Percentiles rank a stretch among this genome's conserved stretches.
Evolutionary conservation across 2,797 vertebrate species (phyloP).

Genomic region (Vespertilio murinus): DNA sequence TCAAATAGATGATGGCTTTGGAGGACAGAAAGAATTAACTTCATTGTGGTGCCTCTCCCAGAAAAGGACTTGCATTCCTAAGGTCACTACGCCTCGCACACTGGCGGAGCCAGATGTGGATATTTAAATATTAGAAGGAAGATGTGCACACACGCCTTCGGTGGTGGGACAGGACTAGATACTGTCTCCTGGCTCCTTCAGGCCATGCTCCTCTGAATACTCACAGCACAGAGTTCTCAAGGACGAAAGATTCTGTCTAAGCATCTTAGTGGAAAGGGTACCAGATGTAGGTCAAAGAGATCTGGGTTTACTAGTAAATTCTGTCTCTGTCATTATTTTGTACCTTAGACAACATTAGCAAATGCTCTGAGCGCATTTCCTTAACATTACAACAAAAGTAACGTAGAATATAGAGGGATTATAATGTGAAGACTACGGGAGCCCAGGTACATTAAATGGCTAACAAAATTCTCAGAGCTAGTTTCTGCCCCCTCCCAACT

Average conservation of each 20-base stretch:
- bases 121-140: neutral
- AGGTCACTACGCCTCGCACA: neutral
- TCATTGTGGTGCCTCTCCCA: neutral
- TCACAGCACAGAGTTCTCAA: neutral
- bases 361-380: slow-evolving; percentile 1
- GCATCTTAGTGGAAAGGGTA: neutral
- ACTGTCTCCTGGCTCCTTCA: neutral
- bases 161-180: neutral
- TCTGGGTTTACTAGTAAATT: neutral
- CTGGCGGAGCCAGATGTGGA: neutral
- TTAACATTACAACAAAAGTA: neutral
- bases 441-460: neutral
- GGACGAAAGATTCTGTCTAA: neutral
- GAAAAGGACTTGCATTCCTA: neutral
- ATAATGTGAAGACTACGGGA: neutral
- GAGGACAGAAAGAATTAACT: neutral
- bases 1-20: neutral
- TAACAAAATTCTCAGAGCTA: slow-evolving; percentile 28
- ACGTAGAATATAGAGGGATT: neutral
- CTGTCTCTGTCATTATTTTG: neutral
- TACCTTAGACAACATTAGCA: neutral
- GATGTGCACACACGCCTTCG: neutral
- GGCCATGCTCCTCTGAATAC: neutral
- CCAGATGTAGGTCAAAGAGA: neutral
- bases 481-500: neutral